Evolutionary conservation across 2,888 invertebrate species (phyloP), one percentile per base, ranked within the genome.

Genomic region (Coleophora deauratella): DNA sequence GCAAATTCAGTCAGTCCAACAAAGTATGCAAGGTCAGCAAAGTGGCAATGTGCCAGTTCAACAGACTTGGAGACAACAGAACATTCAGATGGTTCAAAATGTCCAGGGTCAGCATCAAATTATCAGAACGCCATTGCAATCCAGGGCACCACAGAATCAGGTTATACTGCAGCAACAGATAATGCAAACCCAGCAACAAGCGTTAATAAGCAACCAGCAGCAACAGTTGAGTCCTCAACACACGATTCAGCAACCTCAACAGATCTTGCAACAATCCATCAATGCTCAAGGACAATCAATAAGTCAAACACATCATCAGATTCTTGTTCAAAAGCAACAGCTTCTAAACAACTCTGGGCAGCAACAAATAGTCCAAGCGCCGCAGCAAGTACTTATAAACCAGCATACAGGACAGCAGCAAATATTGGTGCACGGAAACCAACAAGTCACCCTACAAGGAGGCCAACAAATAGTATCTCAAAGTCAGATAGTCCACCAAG

Each of bases 191-290:
- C 86, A 81, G 48, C 85, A 85, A 40, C 86, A 86, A 44, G 72
- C 73, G 27, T 55, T 82, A 48, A 74, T 85, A 45, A 79, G 72
- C 58, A 87, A 78, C 44, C 86, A 78, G 44, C 86, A 78, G 46
- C 59, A 73, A 6, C 82, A 84, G 42, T 61, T 86, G 15, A 88
- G 87, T 50, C 89, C 89, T 3, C 88, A 89, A 48, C 84, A 84
- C 44, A 59, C 72, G 27, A 76, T 86, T 12, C 86, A 89, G 53
- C 88, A 89, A 47, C 87, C 87, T 37, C 88, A 89, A 50, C 89
- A 91, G 53, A 81, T 89, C 27, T 79, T 90, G 21, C 88, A 90
- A 63, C 91, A 91, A 52, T 64, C 87, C 57, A 59, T 89, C 68
- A 82, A 84, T 14, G 74, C 84, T 15, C 88, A 88, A 68, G 85